Evolutionary conservation across 2,888 invertebrate species (phyloP), one percentile per base, ranked within the genome.

Genomic region (Hedychridium roseum): DNA sequence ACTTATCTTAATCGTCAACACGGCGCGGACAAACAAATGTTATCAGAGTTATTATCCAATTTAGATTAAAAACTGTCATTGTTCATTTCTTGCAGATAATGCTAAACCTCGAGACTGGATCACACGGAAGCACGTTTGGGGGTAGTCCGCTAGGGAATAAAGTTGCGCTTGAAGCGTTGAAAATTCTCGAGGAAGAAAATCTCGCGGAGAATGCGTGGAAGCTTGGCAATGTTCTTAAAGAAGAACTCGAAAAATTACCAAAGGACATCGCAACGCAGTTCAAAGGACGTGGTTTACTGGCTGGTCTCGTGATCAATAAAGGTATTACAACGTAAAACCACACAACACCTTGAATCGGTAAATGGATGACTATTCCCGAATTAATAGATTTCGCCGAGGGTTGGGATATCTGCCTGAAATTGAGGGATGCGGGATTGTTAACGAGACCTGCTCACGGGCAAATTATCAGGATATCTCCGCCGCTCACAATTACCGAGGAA

Each of bases 71-170:
- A 35, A 35, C 11, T 17, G 17, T 9, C 2, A 15, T 23, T 46
- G 1, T 7, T 46, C 27, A 28, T 43, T 15, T 5, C 1, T 35
- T 32, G 5, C 43, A 78, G 78, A 66, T 75, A 42, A 68, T 78
- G 42, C 42, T 70, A n/a, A 64, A 68, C 6, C 39, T 78, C 42
- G 72, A 77, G 31, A 60, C 69, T 6, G 83, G 83, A 20, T 82
- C 83, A 2, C 92, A 94, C 72, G 92, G 92, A 12, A 92, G 92
- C 1, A 94, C 92, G 0, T 93, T 89, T 66, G 92, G 92, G 4
- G 92, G 92, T 1, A 93, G 91, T 78, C 91, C 92, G 0, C 78
- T 94, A 14, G 92, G 88, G 0, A 88, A 88, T 54, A 84, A 84
- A 71, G 85, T 94, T 0, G 91, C 90, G 0, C 83, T 90, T 35